phyloP scores from a whole-genome alignment of 2,888 invertebrate genomes.

The Zaprionus bogoriensis region DNA sequence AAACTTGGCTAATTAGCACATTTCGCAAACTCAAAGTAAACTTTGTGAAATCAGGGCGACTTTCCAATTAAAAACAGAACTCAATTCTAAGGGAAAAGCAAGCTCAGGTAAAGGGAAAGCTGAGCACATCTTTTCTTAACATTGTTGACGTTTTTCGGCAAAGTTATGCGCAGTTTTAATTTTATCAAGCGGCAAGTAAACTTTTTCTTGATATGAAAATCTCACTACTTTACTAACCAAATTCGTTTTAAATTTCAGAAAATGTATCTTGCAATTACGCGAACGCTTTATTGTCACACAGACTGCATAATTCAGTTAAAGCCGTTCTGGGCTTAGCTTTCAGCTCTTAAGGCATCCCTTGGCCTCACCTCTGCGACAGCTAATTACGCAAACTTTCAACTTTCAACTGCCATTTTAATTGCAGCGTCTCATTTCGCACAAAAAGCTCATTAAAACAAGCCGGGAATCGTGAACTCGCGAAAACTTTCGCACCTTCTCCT shows the following conservation, averaged over 20 bases:
- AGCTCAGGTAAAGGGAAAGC: too few relatives aligned
- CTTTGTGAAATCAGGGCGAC: slow-evolving; percentile 23
- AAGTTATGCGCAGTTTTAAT: background rate
- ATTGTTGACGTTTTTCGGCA: background rate
- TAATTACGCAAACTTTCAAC: slow-evolving; percentile 53
- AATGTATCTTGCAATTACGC: background rate
- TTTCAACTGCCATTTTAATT: slow-evolving; percentile 39
- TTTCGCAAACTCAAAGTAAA: slow-evolving; percentile 6
- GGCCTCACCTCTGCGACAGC: too few relatives aligned
- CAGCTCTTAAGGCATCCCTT: background rate
- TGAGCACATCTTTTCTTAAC: background rate
- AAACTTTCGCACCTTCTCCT: slow-evolving; percentile 62
- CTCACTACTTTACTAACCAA: background rate
- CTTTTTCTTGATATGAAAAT: background rate
- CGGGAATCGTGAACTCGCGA: slow-evolving; percentile 38
- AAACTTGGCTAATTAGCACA: slow-evolving; percentile 50
- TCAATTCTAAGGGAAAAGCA: too few relatives aligned
- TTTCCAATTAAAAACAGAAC: background rate
- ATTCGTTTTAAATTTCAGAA: background rate
- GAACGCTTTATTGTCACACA: background rate
- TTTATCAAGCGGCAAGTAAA: too few relatives aligned
- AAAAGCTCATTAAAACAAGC: slow-evolving; percentile 69
- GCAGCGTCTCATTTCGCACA: slow-evolving; percentile 38
- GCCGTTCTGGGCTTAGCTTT: background rate
- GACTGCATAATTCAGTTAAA: background rate